A percentile compares a stretch with the other conserved stretches of the same genome.
Evolutionary conservation across 2,113 vertebrate species (phyloP).

Genomic region (Fregata magnificens): DNA sequence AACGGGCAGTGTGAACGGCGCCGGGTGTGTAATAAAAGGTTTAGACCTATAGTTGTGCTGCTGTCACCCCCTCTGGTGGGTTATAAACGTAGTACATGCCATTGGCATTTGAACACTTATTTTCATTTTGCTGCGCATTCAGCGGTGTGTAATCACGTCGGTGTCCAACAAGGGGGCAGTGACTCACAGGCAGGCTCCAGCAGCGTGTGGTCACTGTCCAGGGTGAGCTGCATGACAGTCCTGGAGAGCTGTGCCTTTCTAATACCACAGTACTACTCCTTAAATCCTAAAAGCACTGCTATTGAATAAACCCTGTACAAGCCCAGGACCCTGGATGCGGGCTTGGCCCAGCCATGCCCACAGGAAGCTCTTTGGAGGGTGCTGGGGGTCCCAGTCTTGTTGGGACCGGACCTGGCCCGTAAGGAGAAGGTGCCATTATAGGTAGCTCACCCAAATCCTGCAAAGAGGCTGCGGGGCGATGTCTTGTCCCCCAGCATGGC

Average conservation of each 20-base stretch:
- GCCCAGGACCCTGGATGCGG: fast-evolving
- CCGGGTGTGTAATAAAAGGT: background rate
- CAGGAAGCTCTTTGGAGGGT: background rate
- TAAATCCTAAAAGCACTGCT: background rate
- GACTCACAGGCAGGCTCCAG: background rate
- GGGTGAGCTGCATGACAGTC: background rate
- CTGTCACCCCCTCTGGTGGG: slow-evolving; percentile 28
- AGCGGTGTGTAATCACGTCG: fast-evolving
- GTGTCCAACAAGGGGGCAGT: background rate
- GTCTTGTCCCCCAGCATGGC: fast-evolving
- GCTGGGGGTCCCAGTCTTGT: background rate
- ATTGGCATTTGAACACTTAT: background rate
- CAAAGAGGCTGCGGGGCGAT: fast-evolving
- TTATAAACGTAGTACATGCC: background rate
- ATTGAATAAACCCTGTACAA: fast-evolving
- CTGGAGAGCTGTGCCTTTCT: background rate
- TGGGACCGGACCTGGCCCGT: background rate
- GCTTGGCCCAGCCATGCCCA: background rate
- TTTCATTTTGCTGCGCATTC: background rate
- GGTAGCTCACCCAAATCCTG: background rate
- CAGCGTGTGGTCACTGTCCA: background rate
- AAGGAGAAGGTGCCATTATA: background rate
- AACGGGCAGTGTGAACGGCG: fast-evolving
- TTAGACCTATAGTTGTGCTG: background rate
- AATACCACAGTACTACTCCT: fast-evolving